A percentile compares a stretch with the other conserved stretches of the same genome.
Conservation (phyloP, 2,113 vertebrate species). For the Triplophysa siluroides region DNA sequence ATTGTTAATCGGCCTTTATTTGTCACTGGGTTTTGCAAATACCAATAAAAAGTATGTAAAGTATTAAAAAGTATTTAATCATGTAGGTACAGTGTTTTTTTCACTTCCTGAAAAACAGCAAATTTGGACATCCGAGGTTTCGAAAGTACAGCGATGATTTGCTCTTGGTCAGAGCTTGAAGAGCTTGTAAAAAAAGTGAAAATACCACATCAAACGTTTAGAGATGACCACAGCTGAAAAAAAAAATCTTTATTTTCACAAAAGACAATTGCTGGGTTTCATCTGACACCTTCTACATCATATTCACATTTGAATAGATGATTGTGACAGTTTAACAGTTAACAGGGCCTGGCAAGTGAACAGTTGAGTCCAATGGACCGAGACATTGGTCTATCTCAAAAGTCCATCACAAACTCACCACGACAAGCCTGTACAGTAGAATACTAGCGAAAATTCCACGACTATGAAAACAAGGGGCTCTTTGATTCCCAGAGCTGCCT, state of each 20-base stretch:
- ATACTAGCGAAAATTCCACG: conserved; percentile 44
- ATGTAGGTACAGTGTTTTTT: too few relatives aligned
- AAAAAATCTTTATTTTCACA: neutral
- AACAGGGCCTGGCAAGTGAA: conserved; percentile 26
- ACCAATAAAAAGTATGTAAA: too few relatives aligned
- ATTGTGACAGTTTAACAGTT: conserved; percentile 6
- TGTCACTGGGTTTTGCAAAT: too few relatives aligned
- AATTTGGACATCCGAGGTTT: too few relatives aligned
- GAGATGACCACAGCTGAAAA: too few relatives aligned
- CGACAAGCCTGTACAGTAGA: conserved; percentile 36
- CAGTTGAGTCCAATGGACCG: neutral
- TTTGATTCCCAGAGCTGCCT: conserved; percentile 39
- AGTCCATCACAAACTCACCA: conserved; percentile 9
- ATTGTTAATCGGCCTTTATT: too few relatives aligned
- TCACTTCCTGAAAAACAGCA: too few relatives aligned
- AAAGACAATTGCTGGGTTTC: neutral
- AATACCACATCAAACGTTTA: too few relatives aligned
- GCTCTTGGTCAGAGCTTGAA: too few relatives aligned
- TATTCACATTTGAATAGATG: neutral
- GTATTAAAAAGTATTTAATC: too few relatives aligned
- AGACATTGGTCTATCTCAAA: conserved; percentile 27
- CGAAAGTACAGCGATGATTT: too few relatives aligned
- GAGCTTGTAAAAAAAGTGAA: too few relatives aligned
- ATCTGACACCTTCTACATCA: conserved; percentile 7
- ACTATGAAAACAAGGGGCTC: conserved; percentile 44